Evolutionary conservation across 1,140 invertebrate genomes (phyloP), one percentile per base, ranked within the genome.

Genomic region (Wiebesia pumilae): DNA sequence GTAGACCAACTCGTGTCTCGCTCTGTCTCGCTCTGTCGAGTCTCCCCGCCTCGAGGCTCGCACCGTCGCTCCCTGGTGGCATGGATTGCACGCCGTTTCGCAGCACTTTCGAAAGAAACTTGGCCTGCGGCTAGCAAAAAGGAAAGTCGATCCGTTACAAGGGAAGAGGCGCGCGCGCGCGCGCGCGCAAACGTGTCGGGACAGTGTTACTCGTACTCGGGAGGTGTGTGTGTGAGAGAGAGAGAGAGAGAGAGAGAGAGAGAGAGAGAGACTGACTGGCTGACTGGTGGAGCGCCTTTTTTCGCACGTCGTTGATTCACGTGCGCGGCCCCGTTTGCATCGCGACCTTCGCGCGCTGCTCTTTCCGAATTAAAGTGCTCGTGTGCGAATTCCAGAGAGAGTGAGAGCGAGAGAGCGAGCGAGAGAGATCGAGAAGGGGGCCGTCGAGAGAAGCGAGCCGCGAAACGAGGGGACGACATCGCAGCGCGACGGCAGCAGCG

Each of bases 21-120:
- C 38, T 27, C 35, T 24, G 1, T 21, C 65, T 67, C 30, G 19
- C 19, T 51, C n/a, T 24, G 19, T 0, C 30, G 21, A 10, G 4
- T 24, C 24, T 62, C 1, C 3, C 27, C 24, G 21, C 24, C 27
- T 7, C 19, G 51, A 0, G 3, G 33, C 43, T 54, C 77, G 43
- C 77, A 4, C 27, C 16, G 7, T 33, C 21, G 77, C 38, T 24
- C 47, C 35, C n/a, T 19, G 27, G 71, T 84, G 83, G 71, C 83
- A 84, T 84, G 73, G 83, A 84, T 67, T 40, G 71, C 51, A 58
- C 19, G 43, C 54, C 12, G 51, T 43, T 12, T 16, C 27, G 35
- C 27, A 75, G 35, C 73, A 9, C 73, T 77, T 83, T 83, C 71
- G n/a, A 77, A 19, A 40, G 24, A 78, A 84, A 84, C 51, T 43